Evolutionary conservation across 2,888 invertebrate genomes (phyloP).

Genomic region (Drosophila borealis): DNA sequence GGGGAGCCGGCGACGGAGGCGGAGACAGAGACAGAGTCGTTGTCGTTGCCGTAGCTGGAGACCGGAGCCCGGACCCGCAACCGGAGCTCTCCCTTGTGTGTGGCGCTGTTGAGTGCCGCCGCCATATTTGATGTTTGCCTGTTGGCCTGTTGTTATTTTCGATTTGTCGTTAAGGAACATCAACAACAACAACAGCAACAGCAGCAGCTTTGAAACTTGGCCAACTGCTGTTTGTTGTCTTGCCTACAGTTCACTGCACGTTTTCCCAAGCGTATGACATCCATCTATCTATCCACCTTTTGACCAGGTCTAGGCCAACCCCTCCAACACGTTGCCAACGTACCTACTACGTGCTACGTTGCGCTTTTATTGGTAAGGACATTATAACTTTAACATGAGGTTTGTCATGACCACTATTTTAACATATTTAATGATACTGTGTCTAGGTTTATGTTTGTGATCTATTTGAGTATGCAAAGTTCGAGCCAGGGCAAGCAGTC

Average conservation of each 20-base stretch:
- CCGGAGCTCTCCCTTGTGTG: constrained; percentile 45
- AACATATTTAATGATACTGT: no score
- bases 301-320: constrained; percentile 59
- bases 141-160: constrained; percentile 70
- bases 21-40: constrained; percentile 6
- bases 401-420: neutral
- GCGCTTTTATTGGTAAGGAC: constrained; percentile 16
- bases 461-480: no score
- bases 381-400: neutral
- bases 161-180: constrained; percentile 58
- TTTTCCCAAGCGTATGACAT: constrained; percentile 37
- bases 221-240: constrained; percentile 66
- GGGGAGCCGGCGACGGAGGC: constrained; percentile 21
- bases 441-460: no score
- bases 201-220: constrained; percentile 55
- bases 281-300: constrained; percentile 51
- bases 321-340: constrained; percentile 43
- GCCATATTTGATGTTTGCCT: constrained; percentile 73
- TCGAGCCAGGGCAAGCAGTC: no score
- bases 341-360: constrained; percentile 29
- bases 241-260: constrained; percentile 42
- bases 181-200: constrained; percentile 22
- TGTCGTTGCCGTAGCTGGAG: constrained; percentile 1
- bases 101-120: constrained; percentile 44
- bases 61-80: neutral